Base-by-base conservation (phyloP, 2,888 invertebrate species). In the Baronia brevicornis region DNA sequence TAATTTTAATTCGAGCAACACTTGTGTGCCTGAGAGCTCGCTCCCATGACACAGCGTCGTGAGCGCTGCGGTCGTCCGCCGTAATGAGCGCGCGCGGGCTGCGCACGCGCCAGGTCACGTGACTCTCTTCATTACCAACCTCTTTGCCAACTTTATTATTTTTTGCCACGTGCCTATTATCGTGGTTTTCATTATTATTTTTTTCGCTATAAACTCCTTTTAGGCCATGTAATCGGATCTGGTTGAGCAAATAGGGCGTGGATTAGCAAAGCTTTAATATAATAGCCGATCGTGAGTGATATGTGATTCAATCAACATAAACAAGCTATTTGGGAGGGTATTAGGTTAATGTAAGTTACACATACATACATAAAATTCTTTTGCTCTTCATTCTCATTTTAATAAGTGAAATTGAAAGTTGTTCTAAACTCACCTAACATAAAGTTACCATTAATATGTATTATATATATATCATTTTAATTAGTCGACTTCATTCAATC, bases 61-160 rank as follows among this genome's bases (percentile, higher is more conserved):
- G 37, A 50, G 57, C 49, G 55, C 58, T 60, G 50, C 44, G 36
- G 41, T 47, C 59, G 48, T 53, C 51, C 54, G 52, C 54, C 20
- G 43, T 55, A 61, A 52, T 48, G 54, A 60, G 50, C 42, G 49
- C 44, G 52, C 51, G 38, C 44, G 36, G 46, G 39, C 53, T 53
- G 34, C 46, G 47, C 59, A 51, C 59, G 56, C 49, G 67, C 35
- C 46, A 34, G 27, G 51, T 37, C 78, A 75, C 77, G 70, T 65
- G 75, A 39, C 64, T 29, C 42, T 51, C 64, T 68, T 77, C 77
- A 77, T 77, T 78, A 74, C 63, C 60, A 54, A 57, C 59, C 61
- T 63, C 66, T 68, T 55, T 61, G 54, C 65, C 52, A 60, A 63
- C 72, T 68, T 75, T 78, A 79, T 78, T 79, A 78, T 78, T 74